These are phyloP conservation scores for Tyria jacobaeae DNA, from an alignment of 2,888 invertebrate species.

Conservation along the genomic window DNA sequence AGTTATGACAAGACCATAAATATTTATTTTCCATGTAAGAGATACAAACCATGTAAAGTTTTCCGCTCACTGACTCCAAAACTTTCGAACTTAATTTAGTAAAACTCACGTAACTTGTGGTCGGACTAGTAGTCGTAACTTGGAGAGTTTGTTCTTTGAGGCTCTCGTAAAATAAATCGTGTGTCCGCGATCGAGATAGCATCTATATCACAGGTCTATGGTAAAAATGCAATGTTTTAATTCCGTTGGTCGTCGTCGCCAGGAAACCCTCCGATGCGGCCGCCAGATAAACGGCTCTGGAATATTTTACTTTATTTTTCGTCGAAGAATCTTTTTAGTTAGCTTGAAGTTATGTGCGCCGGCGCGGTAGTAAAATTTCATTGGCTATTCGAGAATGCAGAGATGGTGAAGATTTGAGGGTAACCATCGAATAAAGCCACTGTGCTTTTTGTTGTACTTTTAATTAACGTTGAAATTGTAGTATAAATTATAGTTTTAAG, in stretches of 20 bases:
- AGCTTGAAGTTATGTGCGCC: slow-evolving; percentile 62
- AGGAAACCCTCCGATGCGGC: slow-evolving; percentile 68
- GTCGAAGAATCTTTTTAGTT: slow-evolving; percentile 55
- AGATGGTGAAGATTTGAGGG: slow-evolving; percentile 55
- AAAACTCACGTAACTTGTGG: slow-evolving; percentile 30
- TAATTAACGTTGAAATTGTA: slow-evolving; percentile 37
- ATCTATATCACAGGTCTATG: slow-evolving; percentile 58
- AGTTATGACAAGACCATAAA: neutral
- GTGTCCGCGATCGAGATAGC: slow-evolving; percentile 53
- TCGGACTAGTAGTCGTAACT: slow-evolving; percentile 9
- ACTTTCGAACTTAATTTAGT: slow-evolving; percentile 22
- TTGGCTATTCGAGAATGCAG: slow-evolving; percentile 60
- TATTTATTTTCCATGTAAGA: slow-evolving; percentile 28
- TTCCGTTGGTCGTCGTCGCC: slow-evolving; percentile 60
- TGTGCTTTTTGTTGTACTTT: slow-evolving; percentile 46
- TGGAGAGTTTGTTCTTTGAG: slow-evolving; percentile 24
- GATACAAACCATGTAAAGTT: slow-evolving; percentile 27
- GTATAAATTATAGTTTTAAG: slow-evolving; percentile 31
- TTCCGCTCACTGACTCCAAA: slow-evolving; percentile 33
- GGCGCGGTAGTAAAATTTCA: slow-evolving; percentile 69
- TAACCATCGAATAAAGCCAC: slow-evolving; percentile 65
- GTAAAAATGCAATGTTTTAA: slow-evolving; percentile 83
- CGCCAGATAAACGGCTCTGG: slow-evolving; percentile 54
- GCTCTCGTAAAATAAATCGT: slow-evolving; percentile 65
- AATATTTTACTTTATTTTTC: slow-evolving; percentile 49